Evolutionary conservation across 1,140 invertebrate genomes (phyloP).

Genomic region (Subanguina moxae): DNA sequence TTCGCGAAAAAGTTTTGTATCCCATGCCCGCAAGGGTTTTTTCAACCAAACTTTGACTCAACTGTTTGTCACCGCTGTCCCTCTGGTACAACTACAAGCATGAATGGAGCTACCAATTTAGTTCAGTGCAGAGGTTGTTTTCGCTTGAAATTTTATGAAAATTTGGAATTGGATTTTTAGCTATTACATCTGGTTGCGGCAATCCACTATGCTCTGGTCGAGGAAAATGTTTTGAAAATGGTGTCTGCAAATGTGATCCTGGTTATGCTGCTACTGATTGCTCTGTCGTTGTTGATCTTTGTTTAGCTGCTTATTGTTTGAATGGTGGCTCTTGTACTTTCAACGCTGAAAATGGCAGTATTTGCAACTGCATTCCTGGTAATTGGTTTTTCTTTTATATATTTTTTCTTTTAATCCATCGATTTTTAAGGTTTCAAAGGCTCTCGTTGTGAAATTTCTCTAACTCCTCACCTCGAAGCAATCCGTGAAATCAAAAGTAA

Average conservation of each 20-base stretch:
- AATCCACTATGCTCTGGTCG: neutral
- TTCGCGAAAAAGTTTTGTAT: neutral
- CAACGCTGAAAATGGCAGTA: neutral
- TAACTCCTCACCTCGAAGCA: neutral
- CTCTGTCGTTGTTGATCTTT: constrained; percentile 27
- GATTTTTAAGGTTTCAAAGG: neutral
- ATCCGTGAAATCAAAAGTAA: neutral
- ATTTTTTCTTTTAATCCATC: no score
- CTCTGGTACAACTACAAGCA: neutral
- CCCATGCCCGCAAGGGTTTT: constrained; percentile 1
- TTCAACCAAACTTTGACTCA: constrained; percentile 5
- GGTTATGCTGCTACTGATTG: constrained; percentile 36
- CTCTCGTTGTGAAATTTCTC: neutral
- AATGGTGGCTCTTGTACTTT: constrained; percentile 32
- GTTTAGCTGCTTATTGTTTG: constrained; percentile 30
- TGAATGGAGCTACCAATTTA: neutral
- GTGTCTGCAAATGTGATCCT: constrained; percentile 17
- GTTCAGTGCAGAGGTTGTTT: constrained; percentile 6
- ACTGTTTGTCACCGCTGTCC: constrained; percentile 10
- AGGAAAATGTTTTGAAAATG: constrained; percentile 1
- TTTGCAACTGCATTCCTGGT: neutral
- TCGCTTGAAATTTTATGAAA: neutral
- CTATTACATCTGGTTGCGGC: neutral
- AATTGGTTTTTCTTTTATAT: neutral
- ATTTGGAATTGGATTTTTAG: neutral